Evolutionary conservation across 2,797 vertebrate species (phyloP).

Genomic region (Oceanodroma leucorhoa): DNA sequence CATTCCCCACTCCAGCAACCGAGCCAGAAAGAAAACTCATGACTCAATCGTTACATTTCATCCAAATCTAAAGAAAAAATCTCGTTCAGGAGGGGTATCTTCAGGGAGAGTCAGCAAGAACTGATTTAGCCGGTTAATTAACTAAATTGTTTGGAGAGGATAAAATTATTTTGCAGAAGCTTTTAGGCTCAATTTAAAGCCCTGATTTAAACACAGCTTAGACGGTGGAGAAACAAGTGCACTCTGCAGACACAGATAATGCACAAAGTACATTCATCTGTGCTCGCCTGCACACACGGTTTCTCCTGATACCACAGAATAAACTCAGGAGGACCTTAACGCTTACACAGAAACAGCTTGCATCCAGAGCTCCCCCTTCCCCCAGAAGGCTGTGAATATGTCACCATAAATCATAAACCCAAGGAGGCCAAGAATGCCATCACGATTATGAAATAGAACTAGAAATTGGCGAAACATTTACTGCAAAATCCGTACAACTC

Average conservation of each 20-base stretch:
- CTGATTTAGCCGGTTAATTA: not conserved
- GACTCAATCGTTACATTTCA: constrained; percentile 15
- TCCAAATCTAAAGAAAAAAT: constrained; percentile 50
- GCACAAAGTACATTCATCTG: not conserved
- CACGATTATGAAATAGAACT: not conserved
- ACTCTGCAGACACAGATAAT: rapidly evolving
- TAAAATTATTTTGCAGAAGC: not conserved
- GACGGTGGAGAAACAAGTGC: not conserved
- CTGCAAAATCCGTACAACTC: not conserved
- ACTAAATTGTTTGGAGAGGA: not conserved
- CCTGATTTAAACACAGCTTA: not conserved
- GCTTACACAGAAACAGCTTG: not conserved
- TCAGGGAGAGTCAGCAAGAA: constrained; percentile 3
- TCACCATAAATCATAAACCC: not conserved
- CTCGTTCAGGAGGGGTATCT: not conserved
- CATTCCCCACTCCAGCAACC: not conserved
- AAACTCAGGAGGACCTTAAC: not conserved
- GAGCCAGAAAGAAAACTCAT: constrained; percentile 36
- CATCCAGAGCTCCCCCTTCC: not conserved
- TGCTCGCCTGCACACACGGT: rapidly evolving
- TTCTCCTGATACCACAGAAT: not conserved
- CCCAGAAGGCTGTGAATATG: not conserved
- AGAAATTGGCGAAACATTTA: not conserved
- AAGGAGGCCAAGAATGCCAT: not conserved
- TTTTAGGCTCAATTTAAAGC: not conserved